phyloP scores from a whole-genome alignment of 2,888 invertebrate genomes.

The Nemapogon koenigi region DNA sequence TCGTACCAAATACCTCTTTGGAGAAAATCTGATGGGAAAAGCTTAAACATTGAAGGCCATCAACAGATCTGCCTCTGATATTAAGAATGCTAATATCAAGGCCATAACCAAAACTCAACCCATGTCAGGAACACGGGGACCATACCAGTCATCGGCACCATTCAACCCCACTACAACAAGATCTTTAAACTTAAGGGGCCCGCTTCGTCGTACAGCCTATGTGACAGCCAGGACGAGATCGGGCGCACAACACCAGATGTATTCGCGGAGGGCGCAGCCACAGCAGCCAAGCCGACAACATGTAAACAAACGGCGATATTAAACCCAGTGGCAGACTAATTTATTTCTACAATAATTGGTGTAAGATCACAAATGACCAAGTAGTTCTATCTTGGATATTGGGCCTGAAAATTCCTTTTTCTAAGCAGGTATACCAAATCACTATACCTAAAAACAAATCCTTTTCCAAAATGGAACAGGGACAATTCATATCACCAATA shows the following conservation, averaged over 20 bases:
- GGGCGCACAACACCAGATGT: not conserved
- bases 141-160: too few species aligned
- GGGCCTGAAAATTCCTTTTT: not conserved
- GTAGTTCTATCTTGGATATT: not conserved
- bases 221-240: not conserved
- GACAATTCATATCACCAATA: conserved; percentile 2
- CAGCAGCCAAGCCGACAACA: not conserved
- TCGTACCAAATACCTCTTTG: not conserved
- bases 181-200: too few species aligned
- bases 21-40: not conserved
- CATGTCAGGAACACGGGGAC: not conserved
- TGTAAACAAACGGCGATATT: not conserved
- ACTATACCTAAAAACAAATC: not conserved
- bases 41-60: not conserved
- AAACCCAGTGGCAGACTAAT: not conserved
- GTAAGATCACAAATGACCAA: not conserved
- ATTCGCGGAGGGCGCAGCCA: not conserved
- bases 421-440: not conserved
- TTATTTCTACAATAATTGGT: not conserved
- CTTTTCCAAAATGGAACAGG: not conserved
- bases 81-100: not conserved
- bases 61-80: not conserved
- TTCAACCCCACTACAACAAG: too few species aligned
- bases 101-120: not conserved
- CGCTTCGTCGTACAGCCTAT: too few species aligned